Evolutionary conservation across 2,888 invertebrate genomes (phyloP), one percentile per base, ranked within the genome.

Genomic region (Bugulina stolonifera): DNA sequence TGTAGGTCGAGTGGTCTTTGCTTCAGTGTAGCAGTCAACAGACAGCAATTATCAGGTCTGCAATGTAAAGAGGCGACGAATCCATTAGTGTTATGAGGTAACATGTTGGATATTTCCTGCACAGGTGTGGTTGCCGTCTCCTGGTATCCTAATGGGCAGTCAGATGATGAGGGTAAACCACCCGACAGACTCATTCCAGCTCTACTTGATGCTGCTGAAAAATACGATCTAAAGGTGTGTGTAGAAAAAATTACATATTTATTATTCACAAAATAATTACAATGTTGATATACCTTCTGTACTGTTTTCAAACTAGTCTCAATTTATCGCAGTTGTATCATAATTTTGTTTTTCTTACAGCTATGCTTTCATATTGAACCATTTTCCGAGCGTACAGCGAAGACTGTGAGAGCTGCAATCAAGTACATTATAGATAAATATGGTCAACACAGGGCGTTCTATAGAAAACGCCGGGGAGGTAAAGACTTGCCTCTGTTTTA

Each of bases 351-450:
- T n/a, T n/a, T n/a, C n/a, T n/a, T n/a, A n/a, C 43, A 43, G 43
- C 18, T 89, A 23, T 87, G 88, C 10, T 86, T 89, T 35, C 89
- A 89, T 79, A 85, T 89, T 54, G 88, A 88, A 76, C 88, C 89
- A 1, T 89, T 88, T 74, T 83, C 85, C 73, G 76, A 78, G 64
- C 77, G 85, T 35, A 78, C 77, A 70, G 78, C 78, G 3, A 71
- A 74, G 1, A 80, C 78, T 25, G 71, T 86, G 72, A 77, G 82
- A 86, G 74, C 83, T 84, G 73, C 79, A 70, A 69, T 83, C 1
- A 74, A 75, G 29, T 84, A 85, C 73, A 85, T 85, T 32, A 70
- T 82, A 25, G 74, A 79, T n/a, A 79, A 74, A 1, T 88, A 87
- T 76, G 86, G 86, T 14, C 81, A 82, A 5, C 88, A 89, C 80